Evolutionary conservation across 2,797 vertebrate species (phyloP).

Genomic region (Apogon talboti): DNA sequence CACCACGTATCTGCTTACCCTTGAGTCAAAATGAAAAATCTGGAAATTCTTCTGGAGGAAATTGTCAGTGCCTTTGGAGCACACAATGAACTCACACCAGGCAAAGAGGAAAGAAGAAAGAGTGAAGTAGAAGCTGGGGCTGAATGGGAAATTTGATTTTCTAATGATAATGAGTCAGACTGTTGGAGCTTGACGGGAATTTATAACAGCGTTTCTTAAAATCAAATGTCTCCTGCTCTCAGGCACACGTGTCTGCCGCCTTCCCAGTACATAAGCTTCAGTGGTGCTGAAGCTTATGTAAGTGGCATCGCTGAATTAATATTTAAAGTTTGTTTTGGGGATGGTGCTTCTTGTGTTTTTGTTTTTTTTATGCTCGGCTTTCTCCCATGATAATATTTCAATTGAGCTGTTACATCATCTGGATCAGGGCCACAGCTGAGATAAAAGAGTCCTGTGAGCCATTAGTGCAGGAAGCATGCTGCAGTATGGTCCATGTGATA

Average conservation of each 20-base stretch:
- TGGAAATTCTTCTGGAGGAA: slow-evolving; percentile 14
- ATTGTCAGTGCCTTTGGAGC: slow-evolving; percentile 14
- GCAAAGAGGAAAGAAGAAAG: neutral
- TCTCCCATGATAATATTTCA: slow-evolving; percentile 64
- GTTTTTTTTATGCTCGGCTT: slow-evolving; percentile 37
- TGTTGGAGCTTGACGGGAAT: slow-evolving; percentile 20
- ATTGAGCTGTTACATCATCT: slow-evolving; percentile 75
- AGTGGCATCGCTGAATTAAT: slow-evolving; percentile 69
- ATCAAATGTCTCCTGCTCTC: slow-evolving; percentile 32
- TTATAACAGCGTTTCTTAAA: slow-evolving; percentile 32
- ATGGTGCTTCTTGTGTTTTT: slow-evolving; percentile 32
- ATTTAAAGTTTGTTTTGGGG: slow-evolving; percentile 73
- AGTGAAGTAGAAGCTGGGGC: neutral
- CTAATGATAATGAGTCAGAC: slow-evolving; percentile 26
- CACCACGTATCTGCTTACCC: neutral
- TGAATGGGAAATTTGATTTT: slow-evolving; percentile 1
- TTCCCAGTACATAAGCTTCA: too few relatives aligned
- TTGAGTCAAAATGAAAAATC: neutral
- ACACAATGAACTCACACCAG: neutral
- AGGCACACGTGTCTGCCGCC: slow-evolving; percentile 46
- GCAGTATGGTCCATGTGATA: slow-evolving; percentile 64
- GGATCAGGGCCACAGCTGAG: slow-evolving; percentile 60
- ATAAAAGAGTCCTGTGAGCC: slow-evolving; percentile 63
- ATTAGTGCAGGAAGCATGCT: slow-evolving; percentile 53
- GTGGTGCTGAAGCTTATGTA: slow-evolving; percentile 59